phyloP scores from a whole-genome alignment of 2,113 vertebrate genomes.

The Osmerus eperlanus region DNA sequence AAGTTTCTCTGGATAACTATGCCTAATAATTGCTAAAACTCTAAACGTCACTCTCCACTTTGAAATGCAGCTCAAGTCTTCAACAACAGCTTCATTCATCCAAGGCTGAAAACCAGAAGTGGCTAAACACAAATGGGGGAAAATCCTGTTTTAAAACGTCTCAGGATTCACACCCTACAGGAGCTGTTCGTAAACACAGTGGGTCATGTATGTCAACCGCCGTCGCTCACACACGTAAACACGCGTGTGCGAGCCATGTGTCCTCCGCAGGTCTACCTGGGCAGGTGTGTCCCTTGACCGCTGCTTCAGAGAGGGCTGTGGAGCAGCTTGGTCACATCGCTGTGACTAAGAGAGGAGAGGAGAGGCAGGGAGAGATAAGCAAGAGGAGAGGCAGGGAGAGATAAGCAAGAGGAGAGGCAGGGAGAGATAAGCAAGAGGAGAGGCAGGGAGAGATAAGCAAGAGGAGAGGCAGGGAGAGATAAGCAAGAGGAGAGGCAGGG shows the following conservation, averaged over 20 bases:
- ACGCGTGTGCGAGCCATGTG: neutral
- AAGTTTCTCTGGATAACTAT: too few relatives aligned
- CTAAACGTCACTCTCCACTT: slow-evolving; percentile 18
- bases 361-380: slow-evolving; percentile 38
- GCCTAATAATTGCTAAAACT: too few relatives aligned
- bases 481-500: slow-evolving; percentile 30
- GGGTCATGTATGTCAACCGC: neutral
- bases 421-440: slow-evolving; percentile 11
- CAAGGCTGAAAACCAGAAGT: too few relatives aligned
- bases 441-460: slow-evolving; percentile 37
- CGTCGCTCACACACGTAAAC: slow-evolving; percentile 9
- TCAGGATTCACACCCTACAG: too few relatives aligned
- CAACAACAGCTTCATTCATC: neutral
- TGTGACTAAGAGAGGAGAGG: slow-evolving; percentile 37
- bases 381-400: neutral
- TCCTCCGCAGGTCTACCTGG: neutral
- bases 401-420: slow-evolving; percentile 25
- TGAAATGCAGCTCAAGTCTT: slow-evolving; percentile 32
- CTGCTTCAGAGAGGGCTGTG: slow-evolving; percentile 24
- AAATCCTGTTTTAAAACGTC: too few relatives aligned
- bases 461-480: neutral
- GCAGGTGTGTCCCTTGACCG: neutral
- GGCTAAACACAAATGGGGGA: too few relatives aligned
- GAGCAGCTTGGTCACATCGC: slow-evolving; percentile 12
- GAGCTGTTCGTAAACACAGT: too few relatives aligned